Percentiles rank a stretch among this genome's conserved stretches.
Evolutionary conservation across 2,113 vertebrate species (phyloP).

Genomic region (Acanthochromis polyacanthus): DNA sequence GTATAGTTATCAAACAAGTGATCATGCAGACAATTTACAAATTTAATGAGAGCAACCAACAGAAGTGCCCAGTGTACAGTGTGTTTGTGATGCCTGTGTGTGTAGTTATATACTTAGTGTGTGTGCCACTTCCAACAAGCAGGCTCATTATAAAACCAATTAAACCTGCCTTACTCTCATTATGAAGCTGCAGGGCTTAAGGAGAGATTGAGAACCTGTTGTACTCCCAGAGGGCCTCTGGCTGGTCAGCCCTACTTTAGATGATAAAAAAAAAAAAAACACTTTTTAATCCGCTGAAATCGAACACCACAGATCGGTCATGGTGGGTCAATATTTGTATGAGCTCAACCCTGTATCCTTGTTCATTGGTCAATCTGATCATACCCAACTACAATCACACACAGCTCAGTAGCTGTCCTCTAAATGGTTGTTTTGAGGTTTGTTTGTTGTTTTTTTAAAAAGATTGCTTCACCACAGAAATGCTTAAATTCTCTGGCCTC

Average conservation of each 20-base stretch:
- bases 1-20: slow-evolving; percentile 29
- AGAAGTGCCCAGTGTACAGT: background rate
- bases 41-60: slow-evolving; percentile 18
- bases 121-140: slow-evolving; percentile 61
- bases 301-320: slow-evolving; percentile 49
- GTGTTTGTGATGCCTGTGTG: slow-evolving; percentile 33
- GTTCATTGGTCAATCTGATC: slow-evolving; percentile 22
- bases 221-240: slow-evolving; percentile 57
- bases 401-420: slow-evolving; percentile 26
- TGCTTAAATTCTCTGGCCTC: slow-evolving; percentile 48
- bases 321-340: slow-evolving; percentile 42
- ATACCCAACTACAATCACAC: slow-evolving; percentile 14
- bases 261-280: slow-evolving; percentile 65
- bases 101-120: background rate
- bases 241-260: slow-evolving; percentile 66
- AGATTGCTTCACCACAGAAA: slow-evolving; percentile 50
- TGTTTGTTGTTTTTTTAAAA: slow-evolving; percentile 16
- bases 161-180: slow-evolving; percentile 75
- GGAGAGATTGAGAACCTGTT: slow-evolving; percentile 74
- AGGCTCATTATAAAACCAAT: slow-evolving; percentile 81
- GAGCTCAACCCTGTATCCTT: slow-evolving; percentile 47
- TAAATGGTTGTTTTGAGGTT: background rate
- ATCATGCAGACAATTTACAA: slow-evolving; percentile 23
- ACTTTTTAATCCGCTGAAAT: slow-evolving; percentile 58
- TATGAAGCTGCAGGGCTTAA: slow-evolving; percentile 68